Base-by-base conservation (phyloP, 1,140 invertebrate genomes). In the Ptiloglossa arizonensis region DNA sequence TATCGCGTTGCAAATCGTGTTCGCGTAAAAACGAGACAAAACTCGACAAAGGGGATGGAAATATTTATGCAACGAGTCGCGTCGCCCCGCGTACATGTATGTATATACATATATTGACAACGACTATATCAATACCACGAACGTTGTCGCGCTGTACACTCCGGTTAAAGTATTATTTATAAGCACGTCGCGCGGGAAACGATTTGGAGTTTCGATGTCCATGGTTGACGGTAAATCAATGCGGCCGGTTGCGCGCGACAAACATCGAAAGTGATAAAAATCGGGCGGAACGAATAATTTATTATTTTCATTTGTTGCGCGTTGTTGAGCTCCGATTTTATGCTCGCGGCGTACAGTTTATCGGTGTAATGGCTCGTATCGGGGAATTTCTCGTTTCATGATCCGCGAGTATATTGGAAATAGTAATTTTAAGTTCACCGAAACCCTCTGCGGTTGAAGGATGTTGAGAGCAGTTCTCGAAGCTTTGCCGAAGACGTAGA, bases 221-320 rank as follows among this genome's bases (percentile, higher is more conserved):
- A 19, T 27, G 27, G 50, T 50, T 35, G 22, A 13, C 4, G n/a
- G 11, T 50, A 72, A 72, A 52, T 48, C 11, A 72, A 38, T 24
- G 17, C n/a, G n/a, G n/a, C n/a, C n/a, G n/a, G n/a, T 35, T 0
- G 13, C 35, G 11, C 52, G 32, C 19, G 19, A 9, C 22, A n/a
- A 32, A 15, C 52, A 44, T 70, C 35, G 52, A 41, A 48, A 41
- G 19, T 29, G 67, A 70, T 70, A 70, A 70, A 70, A 70, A 70
- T 70, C 50, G 11, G 8, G 24, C 24, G 22, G n/a, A 8, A 0
- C 35, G 46, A 41, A 41, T 70, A 70, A 70, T 70, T 70, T 57
- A 70, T 38, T 70, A 17, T 24, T 35, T 46, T 11, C 24, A 24
- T 69, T 56, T 24, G 67, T 56, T 56, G 38, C 17, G 19, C 44